Conservation (phyloP, 2,888 invertebrate species). For the Agelastica alni region DNA sequence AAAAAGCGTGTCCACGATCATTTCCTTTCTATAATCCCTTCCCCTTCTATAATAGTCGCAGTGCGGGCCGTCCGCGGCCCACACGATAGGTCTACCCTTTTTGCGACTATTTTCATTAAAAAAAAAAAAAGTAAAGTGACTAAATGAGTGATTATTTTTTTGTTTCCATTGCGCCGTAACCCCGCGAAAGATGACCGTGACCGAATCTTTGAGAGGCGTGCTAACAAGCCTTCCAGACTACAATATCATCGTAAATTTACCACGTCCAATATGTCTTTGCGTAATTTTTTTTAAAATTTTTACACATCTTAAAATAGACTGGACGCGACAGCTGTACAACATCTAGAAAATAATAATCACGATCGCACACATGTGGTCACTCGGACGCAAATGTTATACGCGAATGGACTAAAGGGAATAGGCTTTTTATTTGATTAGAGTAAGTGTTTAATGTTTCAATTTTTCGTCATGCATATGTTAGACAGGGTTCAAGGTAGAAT, state of each 20-base stretch:
- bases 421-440: conserved; percentile 3
- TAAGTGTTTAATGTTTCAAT: conserved; percentile 3
- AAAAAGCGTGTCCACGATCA: too few species aligned
- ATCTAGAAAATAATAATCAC: conserved; percentile 40
- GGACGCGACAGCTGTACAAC: conserved; percentile 42
- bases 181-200: not conserved
- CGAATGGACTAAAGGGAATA: conserved; percentile 2
- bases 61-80: too few species aligned
- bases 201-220: conserved; percentile 5
- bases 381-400: conserved; percentile 37
- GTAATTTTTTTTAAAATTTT: conserved; percentile 36
- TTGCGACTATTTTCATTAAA: too few species aligned
- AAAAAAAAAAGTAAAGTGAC: not conserved
- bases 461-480: conserved; percentile 6
- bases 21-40: too few species aligned
- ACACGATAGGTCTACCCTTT: too few species aligned
- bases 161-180: not conserved
- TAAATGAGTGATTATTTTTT: not conserved
- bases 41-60: too few species aligned
- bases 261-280: conserved; percentile 38
- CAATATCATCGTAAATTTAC: conserved; percentile 38
- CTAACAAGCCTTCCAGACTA: conserved; percentile 39
- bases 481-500: not conserved
- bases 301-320: conserved; percentile 41
- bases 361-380: conserved; percentile 42